Base-by-base conservation (phyloP, 2,888 invertebrate genomes). In the Arctia plantaginis region DNA sequence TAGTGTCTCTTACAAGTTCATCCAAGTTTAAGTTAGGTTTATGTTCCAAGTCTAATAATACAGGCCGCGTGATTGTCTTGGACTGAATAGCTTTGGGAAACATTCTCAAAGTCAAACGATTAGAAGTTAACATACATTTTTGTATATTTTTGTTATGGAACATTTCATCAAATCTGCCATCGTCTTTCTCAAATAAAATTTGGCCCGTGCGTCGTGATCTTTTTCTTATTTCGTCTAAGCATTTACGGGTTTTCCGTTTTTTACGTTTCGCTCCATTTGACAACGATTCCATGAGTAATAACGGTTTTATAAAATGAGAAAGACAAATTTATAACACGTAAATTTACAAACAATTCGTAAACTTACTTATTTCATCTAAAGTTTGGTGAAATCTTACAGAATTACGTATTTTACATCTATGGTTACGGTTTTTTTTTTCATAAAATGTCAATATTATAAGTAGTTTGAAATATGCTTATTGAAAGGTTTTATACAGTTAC, bases 41-140 rank as follows among this genome's bases (percentile, higher is more conserved):
- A 51, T 86, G 81, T 80, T 87, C 87, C 30, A 85, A 86, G 78
- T 89, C 87, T 78, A 84, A 80, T 70, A 91, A 80, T 35, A 84
- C 65, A 44, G 90, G 85, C 76, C 95, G 90, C 30, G 92, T 93
- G 76, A 94, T 87, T 51, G 94, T 95, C 88, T 94, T 91, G 23
- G 95, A 94, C 80, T 87, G 85, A 74, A 94, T 86, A 39, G 92
- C 90, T 80, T 93, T 95, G 30, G 91, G 90, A 80, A 93, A 91
- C 85, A 92, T 88, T 70, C 87, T 85, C 76, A 95, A 85, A 75
- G 93, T 94, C 76, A 95, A 83, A 39, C 94, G 89, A 76, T 91
- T 88, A 55, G 82, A 86, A 71, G 93, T 93, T 69, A 94, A 84
- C 69, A 84, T 69, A 70, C 78, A 87, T 73, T 89, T 87, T 70